These are phyloP conservation scores for Apantesis nais DNA, from an alignment of 2,888 invertebrate species.

Conservation along the genomic window DNA sequence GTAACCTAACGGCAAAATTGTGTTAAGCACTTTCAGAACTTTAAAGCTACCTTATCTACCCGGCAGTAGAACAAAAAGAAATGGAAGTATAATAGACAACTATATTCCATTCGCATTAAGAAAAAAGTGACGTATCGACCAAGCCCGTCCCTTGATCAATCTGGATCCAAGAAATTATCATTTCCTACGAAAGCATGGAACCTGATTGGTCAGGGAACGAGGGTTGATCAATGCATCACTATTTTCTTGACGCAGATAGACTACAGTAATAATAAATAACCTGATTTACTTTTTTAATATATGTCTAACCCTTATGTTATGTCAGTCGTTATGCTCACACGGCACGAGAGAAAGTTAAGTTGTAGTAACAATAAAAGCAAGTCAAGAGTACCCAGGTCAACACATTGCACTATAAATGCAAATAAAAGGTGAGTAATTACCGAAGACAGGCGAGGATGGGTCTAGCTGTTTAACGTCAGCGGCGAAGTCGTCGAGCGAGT, in stretches of 20 bases:
- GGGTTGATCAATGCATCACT: background rate
- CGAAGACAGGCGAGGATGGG: constrained; percentile 81
- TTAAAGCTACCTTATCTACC: too few species aligned
- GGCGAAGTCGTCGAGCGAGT: constrained; percentile 79
- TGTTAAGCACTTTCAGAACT: too few species aligned
- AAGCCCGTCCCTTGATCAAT: background rate
- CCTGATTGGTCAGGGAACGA: background rate
- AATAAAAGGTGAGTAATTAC: constrained; percentile 70
- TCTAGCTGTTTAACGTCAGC: constrained; percentile 82
- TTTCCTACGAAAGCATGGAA: background rate
- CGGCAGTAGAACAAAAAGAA: background rate
- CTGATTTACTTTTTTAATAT: too few species aligned
- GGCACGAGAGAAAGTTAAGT: background rate
- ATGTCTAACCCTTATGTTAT: background rate
- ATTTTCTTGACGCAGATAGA: background rate
- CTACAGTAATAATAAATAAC: too few species aligned
- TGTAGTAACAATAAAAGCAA: background rate
- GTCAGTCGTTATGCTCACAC: background rate
- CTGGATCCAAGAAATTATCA: background rate
- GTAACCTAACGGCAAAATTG: too few species aligned
- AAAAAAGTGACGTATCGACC: background rate
- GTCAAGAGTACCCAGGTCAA: constrained; percentile 28
- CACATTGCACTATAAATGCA: constrained; percentile 52
- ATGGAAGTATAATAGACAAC: background rate
- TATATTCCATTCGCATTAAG: background rate